These are phyloP conservation scores for Holothuria leucospilota DNA, from an alignment of 53 echinoderm and acorn worm genomes.

Conservation along the genomic window DNA sequence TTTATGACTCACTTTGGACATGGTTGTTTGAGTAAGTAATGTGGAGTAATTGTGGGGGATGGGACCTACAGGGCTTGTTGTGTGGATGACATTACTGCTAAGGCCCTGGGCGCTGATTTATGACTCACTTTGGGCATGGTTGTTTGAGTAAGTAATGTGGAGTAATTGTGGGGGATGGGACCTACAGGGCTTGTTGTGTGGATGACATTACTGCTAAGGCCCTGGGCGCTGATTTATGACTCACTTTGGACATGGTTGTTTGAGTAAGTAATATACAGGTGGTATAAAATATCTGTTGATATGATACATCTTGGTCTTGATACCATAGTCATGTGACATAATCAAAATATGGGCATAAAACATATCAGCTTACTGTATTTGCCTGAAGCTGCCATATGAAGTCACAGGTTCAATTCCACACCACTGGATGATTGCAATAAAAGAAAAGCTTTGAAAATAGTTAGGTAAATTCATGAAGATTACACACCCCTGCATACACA, in stretches of 20 bases:
- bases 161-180: slow-evolving; percentile 92
- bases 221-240: slow-evolving; percentile 92
- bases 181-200: slow-evolving; percentile 94
- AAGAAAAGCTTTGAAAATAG: too few relatives aligned
- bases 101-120: slow-evolving; percentile 96
- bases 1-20: slow-evolving; percentile 97
- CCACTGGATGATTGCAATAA: too few relatives aligned
- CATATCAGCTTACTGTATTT: too few relatives aligned
- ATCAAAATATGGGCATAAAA: too few relatives aligned
- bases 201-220: slow-evolving; percentile 98
- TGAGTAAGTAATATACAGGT: slow-evolving; percentile 68
- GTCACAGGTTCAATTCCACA: too few relatives aligned
- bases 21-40: slow-evolving; percentile 88
- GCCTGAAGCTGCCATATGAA: too few relatives aligned
- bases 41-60: not conserved
- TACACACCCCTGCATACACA: too few relatives aligned
- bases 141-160: slow-evolving; percentile 78
- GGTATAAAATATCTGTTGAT: too few relatives aligned
- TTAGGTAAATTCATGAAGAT: too few relatives aligned
- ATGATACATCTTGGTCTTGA: too few relatives aligned
- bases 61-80: slow-evolving; percentile 93
- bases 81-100: slow-evolving; percentile 99
- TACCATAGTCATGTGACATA: too few relatives aligned
- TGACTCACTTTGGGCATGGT: slow-evolving; percentile 97
- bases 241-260: slow-evolving; percentile 95